These are phyloP conservation scores for Pangasianodon gigas DNA, from an alignment of 2,113 vertebrate genomes.

Conservation along the genomic window DNA sequence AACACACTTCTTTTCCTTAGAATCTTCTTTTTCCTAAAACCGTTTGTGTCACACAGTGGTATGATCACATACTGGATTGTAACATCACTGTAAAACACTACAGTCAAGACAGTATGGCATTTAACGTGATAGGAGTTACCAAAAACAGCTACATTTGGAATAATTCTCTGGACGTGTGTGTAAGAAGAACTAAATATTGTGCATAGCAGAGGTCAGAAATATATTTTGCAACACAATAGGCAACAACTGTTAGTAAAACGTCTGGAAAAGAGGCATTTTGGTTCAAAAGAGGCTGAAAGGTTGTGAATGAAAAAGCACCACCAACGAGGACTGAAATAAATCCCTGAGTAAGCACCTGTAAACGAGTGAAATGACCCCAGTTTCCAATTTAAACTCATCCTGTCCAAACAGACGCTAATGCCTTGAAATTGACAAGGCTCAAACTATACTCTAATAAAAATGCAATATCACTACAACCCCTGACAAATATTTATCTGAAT, in stretches of 20 bases:
- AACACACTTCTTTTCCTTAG: background rate
- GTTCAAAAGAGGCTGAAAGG: background rate
- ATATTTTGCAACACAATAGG: background rate
- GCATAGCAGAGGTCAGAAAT: background rate
- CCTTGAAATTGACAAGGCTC: background rate
- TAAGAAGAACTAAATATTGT: background rate
- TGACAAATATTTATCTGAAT: background rate
- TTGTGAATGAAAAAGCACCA: background rate
- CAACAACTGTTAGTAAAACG: background rate
- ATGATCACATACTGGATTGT: background rate
- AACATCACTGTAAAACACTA: background rate
- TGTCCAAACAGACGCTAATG: background rate
- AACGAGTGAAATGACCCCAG: background rate
- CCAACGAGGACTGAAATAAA: background rate
- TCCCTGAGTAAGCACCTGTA: background rate
- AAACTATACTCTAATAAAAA: constrained; percentile 12
- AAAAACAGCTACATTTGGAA: background rate
- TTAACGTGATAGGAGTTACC: background rate
- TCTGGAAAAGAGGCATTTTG: background rate
- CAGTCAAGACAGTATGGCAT: no score
- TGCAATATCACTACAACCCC: background rate
- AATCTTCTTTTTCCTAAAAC: background rate
- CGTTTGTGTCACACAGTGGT: background rate
- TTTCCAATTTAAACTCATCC: background rate
- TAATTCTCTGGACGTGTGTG: background rate